These are phyloP conservation scores for Rallus limicola DNA, from an alignment of 2,113 vertebrate species.

Conservation along the genomic window DNA sequence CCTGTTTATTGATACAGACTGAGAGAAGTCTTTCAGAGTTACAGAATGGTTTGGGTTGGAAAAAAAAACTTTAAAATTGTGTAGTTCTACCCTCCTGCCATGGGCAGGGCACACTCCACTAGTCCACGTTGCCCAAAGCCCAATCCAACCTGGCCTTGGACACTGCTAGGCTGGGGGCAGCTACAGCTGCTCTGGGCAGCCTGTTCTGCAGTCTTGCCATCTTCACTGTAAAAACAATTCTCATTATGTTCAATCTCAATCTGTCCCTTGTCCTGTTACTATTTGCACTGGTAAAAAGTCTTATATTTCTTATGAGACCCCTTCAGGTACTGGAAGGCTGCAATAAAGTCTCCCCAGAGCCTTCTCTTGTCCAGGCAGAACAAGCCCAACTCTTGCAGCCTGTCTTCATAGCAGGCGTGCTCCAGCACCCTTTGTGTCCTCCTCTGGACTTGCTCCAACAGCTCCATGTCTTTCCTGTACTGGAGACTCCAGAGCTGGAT, in stretches of 20 bases:
- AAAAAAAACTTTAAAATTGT: background rate
- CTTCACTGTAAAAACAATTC: background rate
- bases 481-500: background rate
- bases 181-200: background rate
- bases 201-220: background rate
- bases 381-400: background rate
- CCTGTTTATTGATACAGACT: background rate
- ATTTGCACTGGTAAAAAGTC: background rate
- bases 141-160: background rate
- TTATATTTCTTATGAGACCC: no score
- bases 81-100: background rate
- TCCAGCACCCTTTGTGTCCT: background rate
- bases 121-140: background rate
- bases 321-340: background rate
- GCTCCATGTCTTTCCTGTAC: no score
- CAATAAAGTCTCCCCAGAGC: rapidly evolving
- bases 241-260: background rate
- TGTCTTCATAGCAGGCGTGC: rapidly evolving
- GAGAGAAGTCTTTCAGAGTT: background rate
- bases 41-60: background rate
- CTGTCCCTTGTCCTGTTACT: background rate
- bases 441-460: no score
- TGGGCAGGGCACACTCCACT: background rate
- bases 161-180: background rate
- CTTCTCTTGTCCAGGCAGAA: background rate